Base-by-base conservation (phyloP, 2,888 invertebrate genomes). In the Lithophane ornitopus region DNA sequence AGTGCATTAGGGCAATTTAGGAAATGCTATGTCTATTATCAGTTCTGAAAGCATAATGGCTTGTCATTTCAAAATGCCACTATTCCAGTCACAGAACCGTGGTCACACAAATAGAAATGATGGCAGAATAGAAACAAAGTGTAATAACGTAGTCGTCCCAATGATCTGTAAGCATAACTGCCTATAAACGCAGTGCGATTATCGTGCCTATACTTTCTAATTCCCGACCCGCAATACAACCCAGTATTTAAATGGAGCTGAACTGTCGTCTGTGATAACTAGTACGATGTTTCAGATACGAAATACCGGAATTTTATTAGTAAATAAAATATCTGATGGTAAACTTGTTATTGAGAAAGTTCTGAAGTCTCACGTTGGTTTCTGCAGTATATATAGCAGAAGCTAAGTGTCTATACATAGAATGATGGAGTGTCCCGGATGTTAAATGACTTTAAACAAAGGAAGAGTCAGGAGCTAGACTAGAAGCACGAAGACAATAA, bases 181-280 rank as follows among this genome's bases (percentile, higher is more conserved):
- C 78, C 68, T 76, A 78, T 84, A 82, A 82, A 77, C 61, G 74
- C 77, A 70, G 63, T 75, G 76, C 80, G 82, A 88, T 90, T 89
- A 89, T 85, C 78, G 84, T 85, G 82, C 65, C 61, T 76, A 34
- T 34, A 87, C 91, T 91, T 91, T 91, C 91, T 91, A 91, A 89
- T 87, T 73, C 79, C 81, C 85, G 85, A 85, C 86, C 85, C 75
- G 83, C 67, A 78, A 74, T 68, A 62, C 73, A 86, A 81, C 85
- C 86, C 71, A 86, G 81, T 87, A 85, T 86, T 84, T 78, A 88
- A 89, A 87, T 86, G 72, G 86, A 85, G 87, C 87, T 84, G 85
- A 87, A 87, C 87, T 84, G 84, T 85, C 70, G 76, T 72, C 81
- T 70, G 28, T 76, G 74, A 81, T 82, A 71, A 77, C 67, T 80